Evolutionary conservation across 2,113 vertebrate genomes (phyloP).

Genomic region (Zapornia atra): DNA sequence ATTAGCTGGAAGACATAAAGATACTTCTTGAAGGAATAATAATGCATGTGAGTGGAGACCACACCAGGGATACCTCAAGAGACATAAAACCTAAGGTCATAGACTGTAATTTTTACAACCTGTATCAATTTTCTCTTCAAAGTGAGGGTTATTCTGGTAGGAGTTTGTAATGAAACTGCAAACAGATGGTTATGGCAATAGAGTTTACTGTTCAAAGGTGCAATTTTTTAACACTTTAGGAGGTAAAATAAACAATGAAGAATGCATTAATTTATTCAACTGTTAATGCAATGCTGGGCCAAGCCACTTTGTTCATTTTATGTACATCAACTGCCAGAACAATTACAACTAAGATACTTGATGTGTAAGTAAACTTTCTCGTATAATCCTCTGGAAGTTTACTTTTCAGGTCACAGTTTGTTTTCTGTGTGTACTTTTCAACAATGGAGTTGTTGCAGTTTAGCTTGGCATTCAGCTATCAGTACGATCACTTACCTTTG

Average conservation of each 20-base stretch:
- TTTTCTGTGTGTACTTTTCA: constrained; percentile 61
- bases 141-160: constrained; percentile 60
- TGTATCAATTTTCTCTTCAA: constrained; percentile 68
- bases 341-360: constrained; percentile 59
- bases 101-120: constrained; percentile 61
- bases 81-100: constrained; percentile 42
- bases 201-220: constrained; percentile 63
- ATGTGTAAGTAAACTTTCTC: constrained; percentile 60
- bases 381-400: constrained; percentile 53
- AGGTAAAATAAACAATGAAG: constrained; percentile 73
- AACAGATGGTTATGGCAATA: constrained; percentile 58
- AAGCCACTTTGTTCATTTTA: constrained; percentile 64
- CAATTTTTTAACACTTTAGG: constrained; percentile 67
- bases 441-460: constrained; percentile 53
- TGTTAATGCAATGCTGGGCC: constrained; percentile 56
- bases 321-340: constrained; percentile 58
- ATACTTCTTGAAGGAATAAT: background rate
- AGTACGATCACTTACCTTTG: constrained; percentile 17
- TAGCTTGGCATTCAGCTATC: constrained; percentile 51
- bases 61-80: constrained; percentile 16
- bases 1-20: background rate
- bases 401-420: constrained; percentile 62
- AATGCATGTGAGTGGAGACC: background rate
- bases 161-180: constrained; percentile 64
- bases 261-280: constrained; percentile 65